Evolutionary conservation across 1,140 invertebrate species (phyloP).

Genomic region (Gryllus bimaculatus): DNA sequence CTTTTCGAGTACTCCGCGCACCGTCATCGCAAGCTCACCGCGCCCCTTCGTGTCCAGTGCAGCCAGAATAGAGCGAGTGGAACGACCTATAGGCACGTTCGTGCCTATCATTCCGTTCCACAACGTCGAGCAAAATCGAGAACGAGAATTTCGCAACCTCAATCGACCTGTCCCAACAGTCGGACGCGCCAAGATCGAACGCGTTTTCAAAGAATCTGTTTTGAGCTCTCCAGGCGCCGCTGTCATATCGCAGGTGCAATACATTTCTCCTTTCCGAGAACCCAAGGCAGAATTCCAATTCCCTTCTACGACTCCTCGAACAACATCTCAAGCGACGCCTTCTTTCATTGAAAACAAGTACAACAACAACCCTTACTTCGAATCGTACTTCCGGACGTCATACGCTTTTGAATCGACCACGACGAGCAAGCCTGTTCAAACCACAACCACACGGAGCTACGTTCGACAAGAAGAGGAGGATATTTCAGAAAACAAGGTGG

Average conservation of each 20-base stretch:
- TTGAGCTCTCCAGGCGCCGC: too few relatives aligned
- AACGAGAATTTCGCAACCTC: too few relatives aligned
- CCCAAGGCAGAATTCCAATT: neutral
- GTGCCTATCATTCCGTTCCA: too few relatives aligned
- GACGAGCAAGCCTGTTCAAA: neutral
- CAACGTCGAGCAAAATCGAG: too few relatives aligned
- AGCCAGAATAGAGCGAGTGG: neutral
- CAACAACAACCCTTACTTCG: neutral
- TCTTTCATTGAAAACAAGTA: neutral
- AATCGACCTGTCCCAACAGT: too few relatives aligned
- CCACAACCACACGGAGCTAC: neutral
- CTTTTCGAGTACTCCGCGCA: too few relatives aligned
- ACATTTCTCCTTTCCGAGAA: neutral
- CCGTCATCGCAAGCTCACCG: neutral
- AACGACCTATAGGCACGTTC: too few relatives aligned
- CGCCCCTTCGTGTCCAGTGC: neutral
- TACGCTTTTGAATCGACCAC: neutral
- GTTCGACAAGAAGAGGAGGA: neutral
- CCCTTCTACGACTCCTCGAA: neutral
- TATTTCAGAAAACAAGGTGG: neutral
- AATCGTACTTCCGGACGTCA: neutral
- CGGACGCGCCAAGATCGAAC: too few relatives aligned
- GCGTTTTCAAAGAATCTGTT: too few relatives aligned
- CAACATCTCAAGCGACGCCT: neutral
- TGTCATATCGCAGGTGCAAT: neutral